phyloP scores from a whole-genome alignment of 1,140 invertebrate genomes.

The Diachasmimorpha longicaudata region DNA sequence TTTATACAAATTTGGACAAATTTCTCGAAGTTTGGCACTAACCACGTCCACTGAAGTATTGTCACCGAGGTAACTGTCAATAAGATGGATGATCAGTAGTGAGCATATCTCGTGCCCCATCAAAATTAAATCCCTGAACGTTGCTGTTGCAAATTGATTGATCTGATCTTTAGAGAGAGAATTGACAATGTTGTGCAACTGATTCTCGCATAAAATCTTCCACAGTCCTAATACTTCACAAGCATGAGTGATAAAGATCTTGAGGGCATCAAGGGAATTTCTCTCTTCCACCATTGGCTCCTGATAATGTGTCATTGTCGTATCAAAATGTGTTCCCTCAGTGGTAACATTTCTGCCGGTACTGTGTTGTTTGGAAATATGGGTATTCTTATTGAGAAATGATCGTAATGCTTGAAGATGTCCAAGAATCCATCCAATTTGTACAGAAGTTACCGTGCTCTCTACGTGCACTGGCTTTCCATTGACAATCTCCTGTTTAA shows the following conservation, averaged over 20 bases:
- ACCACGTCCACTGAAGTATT: conserved; percentile 93
- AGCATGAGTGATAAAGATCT: conserved; percentile 78
- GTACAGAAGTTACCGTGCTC: conserved; percentile 64
- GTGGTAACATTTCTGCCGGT: conserved; percentile 42
- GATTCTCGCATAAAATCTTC: conserved; percentile 92
- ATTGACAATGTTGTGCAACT: conserved; percentile 84
- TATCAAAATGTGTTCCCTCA: conserved; percentile 42
- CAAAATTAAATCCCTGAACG: conserved; percentile 83
- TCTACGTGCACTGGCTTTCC: conserved; percentile 66
- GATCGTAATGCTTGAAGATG: conserved; percentile 69
- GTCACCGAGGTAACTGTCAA: conserved; percentile 89
- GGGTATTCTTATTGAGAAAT: conserved; percentile 71
- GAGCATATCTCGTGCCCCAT: conserved; percentile 83
- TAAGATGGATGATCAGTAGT: conserved; percentile 75
- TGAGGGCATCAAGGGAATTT: conserved; percentile 79
- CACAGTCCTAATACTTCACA: conserved; percentile 93
- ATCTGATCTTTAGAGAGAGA: conserved; percentile 67
- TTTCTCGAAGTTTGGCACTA: conserved; percentile 83
- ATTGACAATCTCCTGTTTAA: conserved; percentile 68
- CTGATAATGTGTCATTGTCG: conserved; percentile 49
- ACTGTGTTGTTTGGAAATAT: conserved; percentile 56
- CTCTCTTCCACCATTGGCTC: conserved; percentile 69
- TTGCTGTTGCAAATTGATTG: conserved; percentile 68
- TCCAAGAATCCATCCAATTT: conserved; percentile 67
- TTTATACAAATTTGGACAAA: conserved; percentile 93